Base-by-base conservation (phyloP, 1,140 invertebrate species). In the Diorhabda carinulata region DNA sequence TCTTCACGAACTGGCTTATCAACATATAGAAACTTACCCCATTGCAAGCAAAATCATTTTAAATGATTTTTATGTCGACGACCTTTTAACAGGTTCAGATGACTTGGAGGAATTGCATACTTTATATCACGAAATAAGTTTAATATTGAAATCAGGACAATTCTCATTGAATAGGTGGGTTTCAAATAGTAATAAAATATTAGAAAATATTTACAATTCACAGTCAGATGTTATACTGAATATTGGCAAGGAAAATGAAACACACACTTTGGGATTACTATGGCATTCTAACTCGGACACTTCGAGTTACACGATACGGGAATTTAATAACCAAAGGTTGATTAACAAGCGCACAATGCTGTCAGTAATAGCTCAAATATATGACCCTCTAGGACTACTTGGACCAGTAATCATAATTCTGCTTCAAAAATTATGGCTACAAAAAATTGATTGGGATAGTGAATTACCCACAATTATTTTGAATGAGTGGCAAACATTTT, bases 1-100 rank as follows among this genome's bases (percentile, higher is more conserved):
- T 66, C 43, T 79, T 61, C 45, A 71, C 9, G 63, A 76, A 60
- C 6, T 76, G 25, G 73, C 72, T 44, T 43, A 43, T 10, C 74
- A 79, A 47, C 57, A 71, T 56, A 9, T 4, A 9, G 4, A 62
- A 2, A 59, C 43, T 3, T 78, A 62, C 70, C 71, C 79, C 52
- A 25, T 52, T n/a, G 47, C 47, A n/a, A n/a, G 44, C 45, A 43
- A 63, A 3, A 64, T 69, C 2, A 64, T 63, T 64, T 45, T 63
- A 40, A n/a, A 64, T 5, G 61, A 69, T 43, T 63, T 69, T 65
- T 70, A 70, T 52, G 63, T 70, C 41, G 63, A 70, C 44, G 68
- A 70, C 41, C 10, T 70, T 8, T 25, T 69, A 7, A 42, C 62
- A 10, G 52, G 61, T 56, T 43, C 47, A 10, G 25, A 40, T 25